Evolutionary conservation across 2,113 vertebrate species (phyloP), one percentile per base, ranked within the genome.

Genomic region (Morone chrysops): DNA sequence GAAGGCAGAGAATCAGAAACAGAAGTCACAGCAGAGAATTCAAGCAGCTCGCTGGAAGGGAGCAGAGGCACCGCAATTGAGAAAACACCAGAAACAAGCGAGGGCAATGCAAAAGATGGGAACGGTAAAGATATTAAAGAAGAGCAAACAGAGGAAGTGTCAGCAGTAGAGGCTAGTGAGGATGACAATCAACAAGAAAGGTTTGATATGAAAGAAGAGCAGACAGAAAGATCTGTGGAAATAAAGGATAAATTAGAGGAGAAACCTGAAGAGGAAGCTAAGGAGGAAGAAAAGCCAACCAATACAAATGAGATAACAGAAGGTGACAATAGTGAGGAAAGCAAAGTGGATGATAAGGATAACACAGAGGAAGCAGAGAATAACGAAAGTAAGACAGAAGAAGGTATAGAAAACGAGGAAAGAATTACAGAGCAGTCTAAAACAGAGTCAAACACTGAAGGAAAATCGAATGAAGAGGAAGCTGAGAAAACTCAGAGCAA

Each of bases 1-100:
- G 73, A 87, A 60, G 81, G 66, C 62, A 13, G 17, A 36, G 87
- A 9, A 38, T 75, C 85, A 62, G 85, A 67, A 69, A 70, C 77
- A 1, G 79, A 80, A 85, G 78, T 75, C 75, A 74, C 75, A 31
- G 56, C 60, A 0, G 45, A 6, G 9, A 45, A 85, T 36, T 75
- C 13, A 1, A 76, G 67, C 1, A 10, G 66, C 54, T 43, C 77
- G 6, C 7, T 51, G 56, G 76, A 51, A 48, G 81, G 57, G 60
- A 81, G 74, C 22, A 41, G 68, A 78, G 90, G 82, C 25, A 65
- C 84, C 65, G 53, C 70, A 5, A 86, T 71, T 45, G 73, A 81
- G 69, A 56, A 18, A 18, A 61, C 3, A 54, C 70, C 36, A 54
- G 83, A 51, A 8, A n/a, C 0, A 0, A 69, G 38, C 20, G 81